phyloP scores from a whole-genome alignment of 1,140 invertebrate species.

The Neelides sp. region DNA sequence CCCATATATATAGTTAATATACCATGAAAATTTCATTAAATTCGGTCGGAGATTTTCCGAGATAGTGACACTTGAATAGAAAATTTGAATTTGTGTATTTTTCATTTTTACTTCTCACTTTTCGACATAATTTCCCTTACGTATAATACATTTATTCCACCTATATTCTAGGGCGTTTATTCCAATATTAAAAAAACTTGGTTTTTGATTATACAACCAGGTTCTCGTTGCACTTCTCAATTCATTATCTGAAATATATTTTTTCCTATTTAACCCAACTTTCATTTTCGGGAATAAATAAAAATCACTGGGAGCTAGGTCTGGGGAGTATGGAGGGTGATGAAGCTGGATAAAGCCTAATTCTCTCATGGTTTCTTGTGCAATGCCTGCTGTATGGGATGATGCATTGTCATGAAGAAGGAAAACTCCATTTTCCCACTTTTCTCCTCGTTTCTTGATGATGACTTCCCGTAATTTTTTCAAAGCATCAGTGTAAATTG shows the following conservation, averaged over 20 bases:
- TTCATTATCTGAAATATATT: neutral
- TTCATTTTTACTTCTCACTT: no score
- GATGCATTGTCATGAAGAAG: conserved; percentile 36
- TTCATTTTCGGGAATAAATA: conserved; percentile 32
- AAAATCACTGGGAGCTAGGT: conserved; percentile 38
- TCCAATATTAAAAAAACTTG: neutral
- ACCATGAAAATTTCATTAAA: no score
- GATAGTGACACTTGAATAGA: no score
- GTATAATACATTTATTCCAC: conserved; percentile 1
- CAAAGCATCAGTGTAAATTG: conserved; percentile 28
- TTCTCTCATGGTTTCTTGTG: conserved; percentile 32
- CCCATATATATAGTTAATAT: no score
- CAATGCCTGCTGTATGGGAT: conserved; percentile 32
- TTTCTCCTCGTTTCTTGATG: conserved; percentile 32
- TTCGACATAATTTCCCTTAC: conserved; percentile 3
- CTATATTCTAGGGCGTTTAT: neutral
- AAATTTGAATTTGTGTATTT: no score
- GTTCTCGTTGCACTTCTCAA: neutral
- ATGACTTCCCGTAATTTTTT: conserved; percentile 22
- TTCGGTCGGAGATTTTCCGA: no score
- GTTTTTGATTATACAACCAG: neutral
- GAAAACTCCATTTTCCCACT: conserved; percentile 35
- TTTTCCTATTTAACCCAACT: conserved; percentile 10
- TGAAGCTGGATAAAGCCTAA: conserved; percentile 38
- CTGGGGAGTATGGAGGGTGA: conserved; percentile 38